Conservation (phyloP, 2,797 vertebrate species). For the Tiaroga cobitis region DNA sequence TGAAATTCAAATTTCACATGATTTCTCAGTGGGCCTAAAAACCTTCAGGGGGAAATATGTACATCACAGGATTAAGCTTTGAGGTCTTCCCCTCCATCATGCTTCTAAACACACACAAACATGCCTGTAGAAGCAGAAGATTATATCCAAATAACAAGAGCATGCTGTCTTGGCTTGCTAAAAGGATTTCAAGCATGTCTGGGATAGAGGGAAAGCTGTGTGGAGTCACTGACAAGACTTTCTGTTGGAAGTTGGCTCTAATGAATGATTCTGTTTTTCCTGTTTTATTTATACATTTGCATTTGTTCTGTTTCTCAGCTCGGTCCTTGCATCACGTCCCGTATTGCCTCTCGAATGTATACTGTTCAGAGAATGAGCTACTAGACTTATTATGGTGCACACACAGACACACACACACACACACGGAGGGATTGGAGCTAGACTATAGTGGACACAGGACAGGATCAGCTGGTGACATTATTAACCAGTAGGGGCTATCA, state of each 20-base stretch:
- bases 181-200: constrained; percentile 69
- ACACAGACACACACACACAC: constrained; percentile 6
- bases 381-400: not conserved
- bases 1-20: constrained; percentile 62
- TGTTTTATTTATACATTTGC: not conserved
- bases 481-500: constrained; percentile 77
- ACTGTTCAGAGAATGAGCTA: not conserved
- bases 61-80: constrained; percentile 61
- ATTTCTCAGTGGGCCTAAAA: constrained; percentile 46
- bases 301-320: constrained; percentile 4
- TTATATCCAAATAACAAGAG: constrained; percentile 60
- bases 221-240: constrained; percentile 1
- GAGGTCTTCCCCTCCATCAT: constrained; percentile 40
- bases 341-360: not conserved
- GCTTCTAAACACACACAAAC: constrained; percentile 42
- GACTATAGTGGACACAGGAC: constrained; percentile 72
- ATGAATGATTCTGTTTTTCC: constrained; percentile 16
- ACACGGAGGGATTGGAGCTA: constrained; percentile 61
- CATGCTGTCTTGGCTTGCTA: constrained; percentile 55
- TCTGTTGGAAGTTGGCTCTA: not conserved
- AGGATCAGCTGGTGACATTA: constrained; percentile 81
- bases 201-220: constrained; percentile 43
- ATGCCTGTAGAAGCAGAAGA: constrained; percentile 50
- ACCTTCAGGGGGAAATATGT: constrained; percentile 56
- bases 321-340: not conserved